These are phyloP conservation scores for Calliphora vicina DNA, from an alignment of 1,140 invertebrate genomes.

Conservation along the genomic window DNA sequence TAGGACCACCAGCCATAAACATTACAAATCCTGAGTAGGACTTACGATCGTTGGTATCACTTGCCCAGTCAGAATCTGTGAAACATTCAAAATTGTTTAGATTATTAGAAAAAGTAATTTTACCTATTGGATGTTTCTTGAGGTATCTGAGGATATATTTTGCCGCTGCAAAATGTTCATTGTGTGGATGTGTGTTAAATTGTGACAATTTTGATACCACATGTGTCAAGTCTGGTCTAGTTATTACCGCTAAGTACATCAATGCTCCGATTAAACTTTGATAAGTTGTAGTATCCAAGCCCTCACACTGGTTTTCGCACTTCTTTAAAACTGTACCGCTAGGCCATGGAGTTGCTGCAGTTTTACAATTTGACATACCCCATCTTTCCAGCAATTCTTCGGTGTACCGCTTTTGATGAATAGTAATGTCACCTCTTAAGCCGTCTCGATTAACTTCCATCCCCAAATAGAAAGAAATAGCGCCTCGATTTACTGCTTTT, in stretches of 20 bases:
- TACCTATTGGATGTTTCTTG: not conserved
- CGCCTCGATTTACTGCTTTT: conserved; percentile 9
- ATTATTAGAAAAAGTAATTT: conserved; percentile 21
- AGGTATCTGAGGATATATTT: conserved; percentile 37
- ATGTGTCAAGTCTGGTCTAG: conserved; percentile 7
- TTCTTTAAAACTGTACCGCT: not conserved
- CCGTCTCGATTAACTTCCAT: not conserved
- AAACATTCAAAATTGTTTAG: too few species aligned
- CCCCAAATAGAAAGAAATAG: conserved; percentile 1
- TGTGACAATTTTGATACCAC: conserved; percentile 24
- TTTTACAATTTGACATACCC: conserved; percentile 17
- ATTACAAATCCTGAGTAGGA: conserved; percentile 38
- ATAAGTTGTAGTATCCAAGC: not conserved
- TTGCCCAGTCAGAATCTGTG: conserved; percentile 25
- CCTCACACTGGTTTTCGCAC: conserved; percentile 22
- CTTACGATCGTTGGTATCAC: conserved; percentile 25
- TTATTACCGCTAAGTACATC: conserved; percentile 11
- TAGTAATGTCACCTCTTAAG: not conserved
- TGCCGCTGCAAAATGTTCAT: conserved; percentile 27
- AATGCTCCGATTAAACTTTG: conserved; percentile 18
- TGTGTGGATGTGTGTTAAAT: conserved; percentile 27
- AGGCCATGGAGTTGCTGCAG: not conserved
- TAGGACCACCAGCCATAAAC: conserved; percentile 48
- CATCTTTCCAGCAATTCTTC: not conserved
- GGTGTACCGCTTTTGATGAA: conserved; percentile 3